These are phyloP conservation scores for Drosophila rufa DNA, from an alignment of 1,140 invertebrate genomes.

Conservation along the genomic window DNA sequence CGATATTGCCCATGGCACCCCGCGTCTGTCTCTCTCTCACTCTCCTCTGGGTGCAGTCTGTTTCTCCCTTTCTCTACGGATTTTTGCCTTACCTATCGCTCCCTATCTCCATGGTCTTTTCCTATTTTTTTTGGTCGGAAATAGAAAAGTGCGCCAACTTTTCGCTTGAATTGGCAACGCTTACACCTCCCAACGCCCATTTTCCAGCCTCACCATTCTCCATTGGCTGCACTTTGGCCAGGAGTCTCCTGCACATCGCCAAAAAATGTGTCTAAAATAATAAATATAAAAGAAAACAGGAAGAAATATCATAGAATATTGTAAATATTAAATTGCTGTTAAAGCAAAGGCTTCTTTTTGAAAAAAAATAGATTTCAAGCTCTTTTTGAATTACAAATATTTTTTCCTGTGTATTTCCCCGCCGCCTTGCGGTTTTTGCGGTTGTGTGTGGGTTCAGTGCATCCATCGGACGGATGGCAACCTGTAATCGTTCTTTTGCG, in stretches of 20 bases:
- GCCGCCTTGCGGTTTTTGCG: conserved; percentile 60
- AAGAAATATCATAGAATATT: not conserved
- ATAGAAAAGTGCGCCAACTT: conserved; percentile 83
- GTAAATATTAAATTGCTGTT: rapidly evolving
- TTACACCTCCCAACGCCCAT: conserved; percentile 62
- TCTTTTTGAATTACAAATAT: not conserved
- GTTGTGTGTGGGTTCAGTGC: conserved; percentile 58
- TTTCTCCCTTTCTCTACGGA: not conserved
- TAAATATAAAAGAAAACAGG: not conserved
- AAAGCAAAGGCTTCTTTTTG: too few relatives aligned
- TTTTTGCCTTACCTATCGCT: conserved; percentile 16
- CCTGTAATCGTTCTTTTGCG: conserved; percentile 82
- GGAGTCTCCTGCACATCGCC: not conserved
- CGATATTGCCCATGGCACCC: conserved; percentile 48
- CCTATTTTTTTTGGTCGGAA: conserved; percentile 56
- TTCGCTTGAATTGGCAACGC: conserved; percentile 80
- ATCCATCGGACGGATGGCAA: conserved; percentile 64
- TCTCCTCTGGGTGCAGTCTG: conserved; percentile 3
- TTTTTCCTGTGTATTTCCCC: not conserved
- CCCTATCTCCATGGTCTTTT: conserved; percentile 35
- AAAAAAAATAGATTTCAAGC: not conserved
- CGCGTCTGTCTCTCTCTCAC: not conserved
- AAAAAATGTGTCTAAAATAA: not conserved
- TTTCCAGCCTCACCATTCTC: not conserved
- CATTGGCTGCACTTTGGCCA: conserved; percentile 49